phyloP scores from a whole-genome alignment of 92 coral and sea anemone genomes.

The Pocillopora meandrina region DNA sequence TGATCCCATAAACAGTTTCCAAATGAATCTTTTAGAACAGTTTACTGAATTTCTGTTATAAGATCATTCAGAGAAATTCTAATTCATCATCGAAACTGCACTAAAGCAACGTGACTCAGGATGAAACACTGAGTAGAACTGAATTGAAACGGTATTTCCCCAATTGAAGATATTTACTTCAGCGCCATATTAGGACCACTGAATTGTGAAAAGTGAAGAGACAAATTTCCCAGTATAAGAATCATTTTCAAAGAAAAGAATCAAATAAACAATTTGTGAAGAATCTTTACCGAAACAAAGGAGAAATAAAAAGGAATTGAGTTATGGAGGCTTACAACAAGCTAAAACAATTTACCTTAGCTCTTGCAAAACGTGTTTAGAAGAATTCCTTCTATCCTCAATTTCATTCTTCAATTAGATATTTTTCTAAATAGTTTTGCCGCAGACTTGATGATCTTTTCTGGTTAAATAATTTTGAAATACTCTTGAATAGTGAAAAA shows the following conservation, averaged over 20 bases:
- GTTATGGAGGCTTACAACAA: conserved; percentile 5
- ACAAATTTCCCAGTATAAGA: background rate
- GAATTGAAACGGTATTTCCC: background rate
- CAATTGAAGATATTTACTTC: background rate
- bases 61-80: background rate
- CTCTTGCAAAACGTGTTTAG: too few species aligned
- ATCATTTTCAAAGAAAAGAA: too few species aligned
- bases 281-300: background rate
- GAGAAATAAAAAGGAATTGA: background rate
- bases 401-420: too few species aligned
- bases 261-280: background rate
- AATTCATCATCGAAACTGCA: background rate
- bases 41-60: too few species aligned
- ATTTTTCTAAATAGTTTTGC: too few species aligned
- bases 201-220: background rate
- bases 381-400: too few species aligned
- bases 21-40: too few species aligned
- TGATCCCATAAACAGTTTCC: too few species aligned
- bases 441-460: too few species aligned
- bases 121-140: conserved; percentile 2
- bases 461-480: too few species aligned
- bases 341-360: background rate
- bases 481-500: too few species aligned
- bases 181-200: conserved; percentile 12
- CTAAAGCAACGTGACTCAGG: background rate